Base-by-base conservation (phyloP, 1,140 invertebrate genomes). In the Holotrichia oblita region DNA sequence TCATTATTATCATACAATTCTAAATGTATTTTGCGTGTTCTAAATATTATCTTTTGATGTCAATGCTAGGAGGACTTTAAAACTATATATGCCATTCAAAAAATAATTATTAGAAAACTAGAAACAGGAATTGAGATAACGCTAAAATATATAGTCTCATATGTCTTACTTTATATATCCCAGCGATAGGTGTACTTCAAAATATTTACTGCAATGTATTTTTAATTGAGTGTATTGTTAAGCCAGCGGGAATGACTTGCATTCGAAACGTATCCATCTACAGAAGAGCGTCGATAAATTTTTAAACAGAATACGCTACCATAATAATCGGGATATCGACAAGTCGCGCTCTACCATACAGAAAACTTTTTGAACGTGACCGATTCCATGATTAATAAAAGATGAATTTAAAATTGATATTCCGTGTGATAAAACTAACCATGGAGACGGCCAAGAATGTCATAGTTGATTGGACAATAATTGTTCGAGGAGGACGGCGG, bases 371-470 rank as follows among this genome's bases (percentile, higher is more conserved):
- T 64, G 61, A 64, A 64, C 61, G 24, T 64, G 61, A 64, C 61
- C 61, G 61, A 20, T 64, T 64, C 61, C 61, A 64, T 27, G 61
- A 64, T 64, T 64, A 64, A 64, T 64, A 64, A 64, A 64, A 64
- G 61, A 64, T 64, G 61, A 64, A 64, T 64, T 17, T 64, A 27
- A 64, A 64, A 64, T 64, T 64, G 61, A 64, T 64, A 64, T 64
- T 64, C 61, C 61, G 61, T 64, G 61, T 64, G 61, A 64, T 64
- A 64, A 64, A 64, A 64, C 61, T 64, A 64, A 64, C 61, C 61
- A 27, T 64, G 24, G 8, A 64, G 61, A 64, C 61, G 61, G 61
- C 9, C 61, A 64, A 27, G 61, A 64, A 64, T 64, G 61, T 64
- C 61, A 64, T 64, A 64, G n/a, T 64, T 64, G 61, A 64, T 64